Base-by-base conservation (phyloP, 2,113 vertebrate species). In the Physeter macrocephalus region DNA sequence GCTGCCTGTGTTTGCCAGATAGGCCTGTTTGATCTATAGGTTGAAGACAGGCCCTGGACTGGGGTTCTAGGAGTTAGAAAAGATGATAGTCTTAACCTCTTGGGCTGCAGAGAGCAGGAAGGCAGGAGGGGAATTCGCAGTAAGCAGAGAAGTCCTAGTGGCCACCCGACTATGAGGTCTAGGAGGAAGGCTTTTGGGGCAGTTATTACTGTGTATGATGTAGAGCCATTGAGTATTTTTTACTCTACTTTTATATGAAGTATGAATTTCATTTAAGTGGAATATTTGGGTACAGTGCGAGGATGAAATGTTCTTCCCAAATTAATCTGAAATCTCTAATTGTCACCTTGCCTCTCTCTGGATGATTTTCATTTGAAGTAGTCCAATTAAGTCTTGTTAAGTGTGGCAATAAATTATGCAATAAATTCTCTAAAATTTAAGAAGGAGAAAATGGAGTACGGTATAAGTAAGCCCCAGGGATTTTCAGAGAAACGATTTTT, bases 351-450 rank as follows among this genome's bases (percentile, higher is more conserved):
- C 8, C 41, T 52, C 36, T 90, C 49, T 80, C 25, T 12, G 59
- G 90, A 52, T 78, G 49, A n/a, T 82, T 94, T 90, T 77, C 75
- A 61, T 46, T 75, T 82, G 46, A 94, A 78, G 6, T 20, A 34
- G 27, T 69, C 23, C 91, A 89, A 52, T 86, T 96, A 89, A 81
- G 43, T 46, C 85, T 85, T 84, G 36, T 88, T 82, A 59, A 88
- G 14, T 41, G 8, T 74, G 88, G 67, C 36, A 62, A 64, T 91
- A 85, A 81, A 92, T 96, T 84, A 87, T 27, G 64, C 80, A 82
- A 39, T 85, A 96, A 96, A 90, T 62, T 87, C 39, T 92, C 34
- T 90, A 43, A 88, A 67, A 81, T 59, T 29, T 27, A 90, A 46
- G 61, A 39, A 31, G 87, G 62, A 84, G 74, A 81, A 92, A 85